Base-by-base conservation (phyloP, 2,797 vertebrate species). In the Paedocypris micromegethes region DNA sequence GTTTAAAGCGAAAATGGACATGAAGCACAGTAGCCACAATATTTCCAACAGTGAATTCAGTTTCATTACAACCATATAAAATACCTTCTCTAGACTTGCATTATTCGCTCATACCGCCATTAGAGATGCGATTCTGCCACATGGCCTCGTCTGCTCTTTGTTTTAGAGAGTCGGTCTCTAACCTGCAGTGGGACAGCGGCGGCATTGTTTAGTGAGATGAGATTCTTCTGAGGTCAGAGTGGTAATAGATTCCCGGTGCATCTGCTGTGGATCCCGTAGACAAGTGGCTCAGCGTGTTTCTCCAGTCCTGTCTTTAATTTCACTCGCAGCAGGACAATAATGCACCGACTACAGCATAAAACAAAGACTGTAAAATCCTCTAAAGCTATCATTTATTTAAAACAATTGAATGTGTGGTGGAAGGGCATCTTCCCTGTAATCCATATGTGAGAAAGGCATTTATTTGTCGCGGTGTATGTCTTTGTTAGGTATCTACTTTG, bases 271-370 rank as follows among this genome's bases (percentile, higher is more conserved):
- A 74, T 76, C 57, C 65, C 51, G 64, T 69, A 68, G 68, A 73
- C 69, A 73, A 72, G 49, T 51, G 61, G 53, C 47, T 58, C 78
- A 77, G 77, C 50, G 51, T 71, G 75, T 58, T 55, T 69, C 68
- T 38, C 58, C 51, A 50, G 61, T 66, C 51, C 63, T 65, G 53
- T 50, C 64, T 83, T 82, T 82, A 77, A 83, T 86, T 82, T 85
- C 74, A 74, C 71, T 77, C 77, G 38, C 80, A 78, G 77, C 42
- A 46, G 54, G 56, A 62, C 59, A 45, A 77, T 76, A 75, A 70
- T 61, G 76, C 67, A 69, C 50, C 46, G 46, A 59, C 41, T 77
- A 64, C 54, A 61, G 66, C 56, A 80, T 71, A 65, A 77, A 66
- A 74, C 68, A 61, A 44, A 75, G 75, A 76, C 45, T 56, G 7